A percentile compares a stretch with the other conserved stretches of the same genome.
Conservation (phyloP, 2,113 vertebrate genomes). For the Pseudorasbora parva region DNA sequence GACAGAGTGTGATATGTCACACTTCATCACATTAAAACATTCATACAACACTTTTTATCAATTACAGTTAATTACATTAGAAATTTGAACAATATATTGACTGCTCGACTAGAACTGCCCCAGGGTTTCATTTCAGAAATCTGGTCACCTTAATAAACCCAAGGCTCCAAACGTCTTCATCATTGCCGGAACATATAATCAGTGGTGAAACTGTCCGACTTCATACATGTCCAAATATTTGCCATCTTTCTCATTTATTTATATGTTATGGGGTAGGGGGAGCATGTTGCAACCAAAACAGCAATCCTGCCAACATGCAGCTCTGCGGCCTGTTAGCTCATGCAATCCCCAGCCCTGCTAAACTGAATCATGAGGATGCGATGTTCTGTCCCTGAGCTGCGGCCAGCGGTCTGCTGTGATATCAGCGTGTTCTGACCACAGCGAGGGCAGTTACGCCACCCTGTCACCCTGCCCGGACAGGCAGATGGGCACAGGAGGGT, state of each 20-base stretch:
- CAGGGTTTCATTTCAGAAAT: neutral
- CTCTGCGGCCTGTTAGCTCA: slow-evolving; percentile 20
- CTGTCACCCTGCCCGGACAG: slow-evolving; percentile 30
- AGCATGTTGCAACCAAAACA: slow-evolving; percentile 34
- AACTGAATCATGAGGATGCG: slow-evolving; percentile 52
- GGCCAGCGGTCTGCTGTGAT: slow-evolving; percentile 44
- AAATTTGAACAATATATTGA: neutral
- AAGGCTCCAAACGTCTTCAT: neutral
- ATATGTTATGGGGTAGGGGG: neutral
- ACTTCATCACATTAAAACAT: no score
- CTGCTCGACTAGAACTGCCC: neutral
- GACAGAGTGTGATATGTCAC: no score
- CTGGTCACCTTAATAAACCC: slow-evolving; percentile 5
- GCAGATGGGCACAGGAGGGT: slow-evolving; percentile 38
- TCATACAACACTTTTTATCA: neutral
- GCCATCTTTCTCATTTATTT: neutral
- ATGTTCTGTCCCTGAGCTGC: slow-evolving; percentile 53
- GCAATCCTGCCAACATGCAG: slow-evolving; percentile 27
- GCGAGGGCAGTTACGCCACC: slow-evolving; percentile 40
- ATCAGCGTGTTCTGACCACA: slow-evolving; percentile 25
- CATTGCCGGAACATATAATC: neutral
- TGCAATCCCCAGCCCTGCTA: neutral
- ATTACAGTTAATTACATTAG: neutral
- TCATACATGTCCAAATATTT: slow-evolving; percentile 15
- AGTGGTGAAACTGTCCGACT: slow-evolving; percentile 5